These are phyloP conservation scores for Enoplosus armatus DNA, from an alignment of 2,797 vertebrate species.

Conservation along the genomic window DNA sequence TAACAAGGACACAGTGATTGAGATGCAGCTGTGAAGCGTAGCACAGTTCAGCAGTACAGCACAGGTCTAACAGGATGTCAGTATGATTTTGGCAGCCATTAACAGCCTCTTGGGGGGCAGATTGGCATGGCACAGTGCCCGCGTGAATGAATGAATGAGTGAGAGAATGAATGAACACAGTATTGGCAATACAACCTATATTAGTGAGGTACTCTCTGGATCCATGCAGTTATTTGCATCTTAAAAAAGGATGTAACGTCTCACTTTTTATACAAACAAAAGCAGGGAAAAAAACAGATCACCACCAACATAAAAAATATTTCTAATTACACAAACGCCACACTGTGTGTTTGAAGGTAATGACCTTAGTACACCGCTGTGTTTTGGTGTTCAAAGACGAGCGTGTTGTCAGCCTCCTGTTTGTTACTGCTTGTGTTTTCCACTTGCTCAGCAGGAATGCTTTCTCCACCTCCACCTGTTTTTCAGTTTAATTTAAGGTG, in stretches of 20 bases:
- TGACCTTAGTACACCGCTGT: conserved; percentile 5
- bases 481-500: conserved; percentile 20
- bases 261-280: background rate
- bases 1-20: background rate
- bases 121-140: background rate
- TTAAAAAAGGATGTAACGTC: background rate
- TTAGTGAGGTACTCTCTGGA: background rate
- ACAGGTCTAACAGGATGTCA: conserved; percentile 16
- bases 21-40: background rate
- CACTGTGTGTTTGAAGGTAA: background rate
- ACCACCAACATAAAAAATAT: background rate
- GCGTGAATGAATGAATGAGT: conserved; percentile 1
- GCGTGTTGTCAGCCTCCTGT: conserved; percentile 16
- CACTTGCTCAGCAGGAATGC: conserved; percentile 40
- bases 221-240: background rate
- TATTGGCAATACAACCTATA: background rate
- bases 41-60: background rate
- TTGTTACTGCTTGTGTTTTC: conserved; percentile 37
- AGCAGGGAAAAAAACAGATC: background rate
- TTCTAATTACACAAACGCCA: background rate
- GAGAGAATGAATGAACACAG: background rate
- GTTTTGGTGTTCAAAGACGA: conserved; percentile 21
- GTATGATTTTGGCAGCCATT: conserved; percentile 12
- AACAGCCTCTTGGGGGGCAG: background rate
- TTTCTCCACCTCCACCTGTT: conserved; percentile 45